Evolutionary conservation across 2,797 vertebrate genomes (phyloP).

Genomic region (Pseudochromis fuscus): DNA sequence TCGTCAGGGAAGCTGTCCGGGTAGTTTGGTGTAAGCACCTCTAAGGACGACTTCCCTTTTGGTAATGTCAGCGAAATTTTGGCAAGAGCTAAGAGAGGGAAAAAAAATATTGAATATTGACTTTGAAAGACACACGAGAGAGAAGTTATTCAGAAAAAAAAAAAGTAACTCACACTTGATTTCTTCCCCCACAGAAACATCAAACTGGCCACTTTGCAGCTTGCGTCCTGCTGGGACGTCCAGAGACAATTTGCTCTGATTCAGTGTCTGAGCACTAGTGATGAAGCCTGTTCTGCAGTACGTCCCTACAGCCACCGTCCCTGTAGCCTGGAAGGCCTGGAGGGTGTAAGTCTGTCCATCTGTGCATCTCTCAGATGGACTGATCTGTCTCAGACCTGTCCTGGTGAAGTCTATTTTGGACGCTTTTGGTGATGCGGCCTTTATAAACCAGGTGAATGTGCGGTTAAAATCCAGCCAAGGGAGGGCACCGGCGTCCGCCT

Average conservation of each 20-base stretch:
- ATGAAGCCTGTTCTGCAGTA: conserved; percentile 78
- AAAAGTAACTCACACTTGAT: conserved; percentile 69
- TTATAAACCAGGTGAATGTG: conserved; percentile 88
- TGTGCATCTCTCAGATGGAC: conserved; percentile 79
- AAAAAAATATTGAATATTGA: rapidly evolving
- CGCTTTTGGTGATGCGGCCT: conserved; percentile 3
- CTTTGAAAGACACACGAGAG: background rate
- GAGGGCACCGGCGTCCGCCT: conserved; percentile 45
- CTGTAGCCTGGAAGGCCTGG: conserved; percentile 40
- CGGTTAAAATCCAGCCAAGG: conserved; percentile 82
- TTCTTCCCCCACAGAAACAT: conserved; percentile 63
- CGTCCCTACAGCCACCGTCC: conserved; percentile 55
- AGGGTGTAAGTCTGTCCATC: conserved; percentile 85
- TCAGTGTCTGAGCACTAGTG: conserved; percentile 56
- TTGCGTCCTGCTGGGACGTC: conserved; percentile 72
- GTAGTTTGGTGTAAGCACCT: conserved; percentile 91
- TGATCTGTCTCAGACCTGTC: conserved; percentile 85
- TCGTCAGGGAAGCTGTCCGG: conserved; percentile 89
- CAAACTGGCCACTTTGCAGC: conserved; percentile 56
- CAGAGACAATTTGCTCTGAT: conserved; percentile 71
- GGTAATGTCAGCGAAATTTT: conserved; percentile 86
- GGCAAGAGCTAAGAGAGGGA: conserved; percentile 82
- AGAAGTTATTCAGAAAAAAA: background rate
- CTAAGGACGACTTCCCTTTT: conserved; percentile 74
- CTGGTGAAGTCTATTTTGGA: conserved; percentile 84